Conservation (phyloP, 2,113 vertebrate genomes). For the mouse (Mus musculus) region DNA sequence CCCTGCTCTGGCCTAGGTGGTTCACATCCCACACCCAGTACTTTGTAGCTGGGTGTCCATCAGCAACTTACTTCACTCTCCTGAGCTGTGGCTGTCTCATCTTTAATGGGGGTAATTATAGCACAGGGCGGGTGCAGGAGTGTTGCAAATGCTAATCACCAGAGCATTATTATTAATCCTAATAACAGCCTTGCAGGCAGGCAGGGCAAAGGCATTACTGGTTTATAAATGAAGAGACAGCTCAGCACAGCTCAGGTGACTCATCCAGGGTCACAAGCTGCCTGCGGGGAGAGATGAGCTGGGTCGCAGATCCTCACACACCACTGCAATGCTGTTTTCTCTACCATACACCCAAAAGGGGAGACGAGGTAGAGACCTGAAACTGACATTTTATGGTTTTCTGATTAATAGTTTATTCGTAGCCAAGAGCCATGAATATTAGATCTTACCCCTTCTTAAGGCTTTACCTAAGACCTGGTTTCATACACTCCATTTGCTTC, state of each 20-base stretch:
- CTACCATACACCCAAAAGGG: neutral
- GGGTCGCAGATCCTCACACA: neutral
- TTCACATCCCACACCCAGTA: neutral
- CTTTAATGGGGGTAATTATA: conserved; percentile 61
- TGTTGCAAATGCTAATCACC: neutral
- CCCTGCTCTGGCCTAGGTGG: neutral
- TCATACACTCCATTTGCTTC: neutral
- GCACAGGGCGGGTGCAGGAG: conserved; percentile 16
- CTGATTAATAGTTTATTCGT: neutral
- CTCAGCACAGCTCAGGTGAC: neutral
- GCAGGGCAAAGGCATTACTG: neutral
- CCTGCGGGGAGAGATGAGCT: neutral
- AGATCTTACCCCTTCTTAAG: neutral
- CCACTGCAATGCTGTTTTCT: neutral
- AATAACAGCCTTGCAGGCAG: conserved; percentile 25
- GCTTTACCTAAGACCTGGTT: neutral
- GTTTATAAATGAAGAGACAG: conserved; percentile 38
- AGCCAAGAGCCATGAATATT: neutral
- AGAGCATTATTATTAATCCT: conserved; percentile 25
- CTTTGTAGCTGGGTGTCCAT: conserved; percentile 5
- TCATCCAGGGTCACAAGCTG: neutral
- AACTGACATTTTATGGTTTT: neutral
- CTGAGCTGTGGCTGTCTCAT: conserved; percentile 47
- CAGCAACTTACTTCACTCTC: neutral
- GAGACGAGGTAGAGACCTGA: neutral